phyloP scores from a whole-genome alignment of 2,113 vertebrate genomes.

The Nothobranchius furzeri region DNA sequence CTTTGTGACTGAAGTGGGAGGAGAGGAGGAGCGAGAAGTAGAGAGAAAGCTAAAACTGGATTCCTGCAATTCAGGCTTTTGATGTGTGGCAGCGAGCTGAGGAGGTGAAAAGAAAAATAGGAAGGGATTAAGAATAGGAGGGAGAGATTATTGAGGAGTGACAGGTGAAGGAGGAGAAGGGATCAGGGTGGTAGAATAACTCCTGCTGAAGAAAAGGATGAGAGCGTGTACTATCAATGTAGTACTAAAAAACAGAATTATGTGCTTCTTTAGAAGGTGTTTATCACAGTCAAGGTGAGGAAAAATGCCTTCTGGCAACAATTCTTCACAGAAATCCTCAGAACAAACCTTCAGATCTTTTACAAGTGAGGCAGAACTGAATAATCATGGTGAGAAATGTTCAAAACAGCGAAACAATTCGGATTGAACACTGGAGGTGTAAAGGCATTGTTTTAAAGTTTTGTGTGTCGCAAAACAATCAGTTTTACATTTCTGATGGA shows the following conservation, averaged over 20 bases:
- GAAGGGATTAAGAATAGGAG: conserved; percentile 44
- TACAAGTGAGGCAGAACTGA: neutral
- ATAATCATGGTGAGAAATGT: neutral
- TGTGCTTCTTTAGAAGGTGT: conserved; percentile 14
- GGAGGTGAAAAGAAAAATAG: conserved; percentile 23
- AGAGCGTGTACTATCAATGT: conserved; percentile 10
- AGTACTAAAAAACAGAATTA: conserved; percentile 21
- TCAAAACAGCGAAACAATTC: neutral
- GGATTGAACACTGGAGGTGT: neutral
- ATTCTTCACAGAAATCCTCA: neutral
- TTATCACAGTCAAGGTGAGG: conserved; percentile 9
- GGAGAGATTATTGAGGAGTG: conserved; percentile 43
- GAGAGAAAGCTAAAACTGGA: conserved; percentile 50
- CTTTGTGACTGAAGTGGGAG: conserved; percentile 60
- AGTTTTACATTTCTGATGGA: neutral
- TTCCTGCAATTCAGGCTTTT: conserved; percentile 57
- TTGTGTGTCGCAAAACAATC: neutral
- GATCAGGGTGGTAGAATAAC: neutral
- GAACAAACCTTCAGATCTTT: neutral
- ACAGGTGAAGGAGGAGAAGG: conserved; percentile 29
- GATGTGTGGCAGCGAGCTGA: conserved; percentile 51
- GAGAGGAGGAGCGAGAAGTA: conserved; percentile 41
- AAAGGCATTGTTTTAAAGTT: conserved; percentile 2
- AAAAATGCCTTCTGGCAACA: conserved; percentile 11
- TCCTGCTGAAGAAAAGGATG: conserved; percentile 24